Evolutionary conservation across 1,140 invertebrate species (phyloP), one percentile per base, ranked within the genome.

Genomic region (Dendroctonus valens): DNA sequence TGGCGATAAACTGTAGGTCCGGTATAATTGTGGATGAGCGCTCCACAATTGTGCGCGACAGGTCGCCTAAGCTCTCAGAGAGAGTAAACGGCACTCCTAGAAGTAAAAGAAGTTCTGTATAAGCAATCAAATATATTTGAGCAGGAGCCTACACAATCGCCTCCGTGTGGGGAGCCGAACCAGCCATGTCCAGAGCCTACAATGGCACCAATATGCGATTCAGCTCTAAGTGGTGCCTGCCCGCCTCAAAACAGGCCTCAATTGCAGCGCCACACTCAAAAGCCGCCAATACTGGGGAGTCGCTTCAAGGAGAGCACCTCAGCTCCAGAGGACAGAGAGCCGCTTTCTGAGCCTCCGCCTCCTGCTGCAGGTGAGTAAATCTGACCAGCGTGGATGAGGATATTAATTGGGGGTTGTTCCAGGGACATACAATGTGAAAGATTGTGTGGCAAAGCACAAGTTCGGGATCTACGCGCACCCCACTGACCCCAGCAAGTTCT

Each of bases 391-490:
- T 0, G 12, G 42, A 2, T 46, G 42, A 4, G 8, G n/a, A n/a
- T n/a, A 46, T 46, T 3, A 26, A 26, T 26, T 26, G 42, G 8
- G 4, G 12, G 8, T 0, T 46, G 8, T 46, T 46, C 52, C 52
- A 66, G 64, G 41, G 2, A 14, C 11, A 7, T 42, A 54, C 5
- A 42, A 11, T 11, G 14, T 62, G 8, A 62, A 62, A 52, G 50
- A 62, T 38, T 68, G 66, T 41, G 11, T 68, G 5, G 5, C 42
- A 2, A 51, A 62, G 37, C 50, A 68, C 46, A 68, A 68, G 40
- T 68, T 58, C 41, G 66, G 67, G 3, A 70, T 70, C 14, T 58
- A 65, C 40, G 14, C 60, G 3, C 55, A 70, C 61, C 60, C 65
- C 11, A 41, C 38, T 39, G 58, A 60, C 40, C 62, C 60, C 7